Conservation (phyloP, 2,888 invertebrate species). For the Trichopoda pennipes region DNA sequence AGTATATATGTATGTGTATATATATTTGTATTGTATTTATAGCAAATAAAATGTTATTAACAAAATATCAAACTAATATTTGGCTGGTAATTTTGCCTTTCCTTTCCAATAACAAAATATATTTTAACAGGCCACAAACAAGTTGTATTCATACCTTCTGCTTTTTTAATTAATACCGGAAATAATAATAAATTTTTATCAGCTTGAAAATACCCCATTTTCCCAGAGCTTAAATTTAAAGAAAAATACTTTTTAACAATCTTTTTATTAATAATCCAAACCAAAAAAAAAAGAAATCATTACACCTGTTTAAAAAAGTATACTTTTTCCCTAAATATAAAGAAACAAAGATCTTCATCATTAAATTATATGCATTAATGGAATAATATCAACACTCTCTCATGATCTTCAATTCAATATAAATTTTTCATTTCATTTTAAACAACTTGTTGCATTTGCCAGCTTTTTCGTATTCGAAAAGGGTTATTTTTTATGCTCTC, state of each 20-base stretch:
- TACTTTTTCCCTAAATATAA: constrained; percentile 1
- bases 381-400: constrained; percentile 65
- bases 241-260: background rate
- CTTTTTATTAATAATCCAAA: constrained; percentile 22
- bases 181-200: constrained; percentile 60
- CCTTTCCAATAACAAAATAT: constrained; percentile 11
- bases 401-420: constrained; percentile 57
- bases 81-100: constrained; percentile 14
- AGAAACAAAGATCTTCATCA: constrained; percentile 57
- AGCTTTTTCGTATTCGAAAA: constrained; percentile 38
- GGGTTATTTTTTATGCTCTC: constrained; percentile 44
- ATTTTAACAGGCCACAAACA: constrained; percentile 9
- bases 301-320: constrained; percentile 61
- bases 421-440: constrained; percentile 34
- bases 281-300: constrained; percentile 59
- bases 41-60: background rate
- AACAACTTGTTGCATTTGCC: constrained; percentile 44
- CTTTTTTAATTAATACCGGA: constrained; percentile 65
- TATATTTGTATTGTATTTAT: background rate
- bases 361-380: constrained; percentile 66
- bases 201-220: constrained; percentile 54
- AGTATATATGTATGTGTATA: no score
- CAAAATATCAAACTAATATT: background rate
- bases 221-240: constrained; percentile 37
- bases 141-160: background rate